Evolutionary conservation across 1,140 invertebrate species (phyloP).

Genomic region (Nomia melanderi): DNA sequence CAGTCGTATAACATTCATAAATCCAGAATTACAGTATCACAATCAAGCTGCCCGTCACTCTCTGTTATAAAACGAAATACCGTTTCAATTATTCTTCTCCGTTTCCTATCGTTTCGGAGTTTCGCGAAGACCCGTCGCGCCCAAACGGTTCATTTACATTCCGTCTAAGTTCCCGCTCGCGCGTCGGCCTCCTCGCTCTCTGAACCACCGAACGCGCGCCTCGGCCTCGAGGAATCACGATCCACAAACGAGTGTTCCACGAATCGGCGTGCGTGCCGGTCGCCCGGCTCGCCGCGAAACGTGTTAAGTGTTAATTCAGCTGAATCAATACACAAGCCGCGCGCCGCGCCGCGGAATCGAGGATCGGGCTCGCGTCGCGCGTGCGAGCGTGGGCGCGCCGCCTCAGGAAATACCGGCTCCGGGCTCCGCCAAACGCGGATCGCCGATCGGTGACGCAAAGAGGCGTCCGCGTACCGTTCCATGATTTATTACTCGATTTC

Average conservation of each 20-base stretch:
- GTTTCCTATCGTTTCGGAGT: too few relatives aligned
- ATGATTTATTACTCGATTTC: constrained; percentile 60
- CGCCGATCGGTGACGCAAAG: constrained; percentile 53
- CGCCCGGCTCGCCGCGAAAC: constrained; percentile 39
- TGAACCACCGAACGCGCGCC: constrained; percentile 13
- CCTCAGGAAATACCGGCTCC: too few relatives aligned
- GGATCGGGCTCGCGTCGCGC: constrained; percentile 50
- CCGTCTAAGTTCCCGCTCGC: background rate
- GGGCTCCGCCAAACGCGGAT: too few relatives aligned
- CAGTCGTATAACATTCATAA: too few relatives aligned
- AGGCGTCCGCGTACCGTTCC: constrained; percentile 21
- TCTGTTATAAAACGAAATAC: too few relatives aligned
- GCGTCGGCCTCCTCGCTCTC: constrained; percentile 13
- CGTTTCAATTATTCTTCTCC: too few relatives aligned
- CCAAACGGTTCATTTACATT: constrained; percentile 3
- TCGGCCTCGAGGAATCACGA: constrained; percentile 28
- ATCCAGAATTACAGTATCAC: too few relatives aligned
- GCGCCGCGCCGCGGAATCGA: constrained; percentile 49
- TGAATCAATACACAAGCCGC: constrained; percentile 54
- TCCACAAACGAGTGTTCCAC: constrained; percentile 14
- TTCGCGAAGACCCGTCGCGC: too few relatives aligned
- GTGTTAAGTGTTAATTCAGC: constrained; percentile 58
- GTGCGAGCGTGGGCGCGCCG: constrained; percentile 55
- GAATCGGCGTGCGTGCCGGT: constrained; percentile 16
- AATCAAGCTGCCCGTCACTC: too few relatives aligned